Percentiles rank a stretch among this genome's conserved stretches.
Evolutionary conservation across 2,113 vertebrate genomes (phyloP).

Genomic region (Pygoscelis antarcticus): DNA sequence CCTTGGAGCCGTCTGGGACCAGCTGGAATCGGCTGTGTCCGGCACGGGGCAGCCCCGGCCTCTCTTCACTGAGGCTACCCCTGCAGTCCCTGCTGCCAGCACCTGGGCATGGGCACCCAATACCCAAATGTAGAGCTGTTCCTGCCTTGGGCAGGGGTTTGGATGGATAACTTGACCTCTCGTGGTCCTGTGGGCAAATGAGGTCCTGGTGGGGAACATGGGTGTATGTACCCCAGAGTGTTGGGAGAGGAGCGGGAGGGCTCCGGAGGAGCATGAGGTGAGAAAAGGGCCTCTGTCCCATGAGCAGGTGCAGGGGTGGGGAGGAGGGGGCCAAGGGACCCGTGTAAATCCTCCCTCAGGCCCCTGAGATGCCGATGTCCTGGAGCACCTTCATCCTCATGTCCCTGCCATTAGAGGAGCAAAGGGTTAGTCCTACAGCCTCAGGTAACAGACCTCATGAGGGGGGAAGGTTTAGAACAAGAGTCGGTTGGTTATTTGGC

Average conservation of each 20-base stretch:
- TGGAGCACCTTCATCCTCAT: background rate
- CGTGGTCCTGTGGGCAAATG: background rate
- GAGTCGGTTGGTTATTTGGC: accelerated
- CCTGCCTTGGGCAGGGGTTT: background rate
- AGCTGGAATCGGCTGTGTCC: too few relatives aligned
- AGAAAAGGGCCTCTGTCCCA: background rate
- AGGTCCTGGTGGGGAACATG: too few relatives aligned
- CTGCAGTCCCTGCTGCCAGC: background rate
- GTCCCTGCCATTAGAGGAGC: background rate
- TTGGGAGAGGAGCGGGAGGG: background rate
- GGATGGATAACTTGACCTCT: background rate
- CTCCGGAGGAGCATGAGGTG: background rate
- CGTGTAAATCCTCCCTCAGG: background rate
- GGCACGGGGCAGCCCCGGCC: background rate
- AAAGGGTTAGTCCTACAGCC: background rate
- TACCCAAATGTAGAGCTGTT: accelerated
- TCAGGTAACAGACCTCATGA: background rate
- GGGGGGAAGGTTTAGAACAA: background rate
- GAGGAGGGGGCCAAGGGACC: background rate
- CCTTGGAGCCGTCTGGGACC: too few relatives aligned
- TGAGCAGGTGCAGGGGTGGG: background rate
- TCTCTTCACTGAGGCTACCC: background rate
- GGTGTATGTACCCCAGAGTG: background rate
- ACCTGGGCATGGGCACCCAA: accelerated
- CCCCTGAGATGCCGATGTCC: accelerated